Evolutionary conservation across 2,113 vertebrate genomes (phyloP), one percentile per base, ranked within the genome.

Genomic region (Microcebus ravelobensis): DNA sequence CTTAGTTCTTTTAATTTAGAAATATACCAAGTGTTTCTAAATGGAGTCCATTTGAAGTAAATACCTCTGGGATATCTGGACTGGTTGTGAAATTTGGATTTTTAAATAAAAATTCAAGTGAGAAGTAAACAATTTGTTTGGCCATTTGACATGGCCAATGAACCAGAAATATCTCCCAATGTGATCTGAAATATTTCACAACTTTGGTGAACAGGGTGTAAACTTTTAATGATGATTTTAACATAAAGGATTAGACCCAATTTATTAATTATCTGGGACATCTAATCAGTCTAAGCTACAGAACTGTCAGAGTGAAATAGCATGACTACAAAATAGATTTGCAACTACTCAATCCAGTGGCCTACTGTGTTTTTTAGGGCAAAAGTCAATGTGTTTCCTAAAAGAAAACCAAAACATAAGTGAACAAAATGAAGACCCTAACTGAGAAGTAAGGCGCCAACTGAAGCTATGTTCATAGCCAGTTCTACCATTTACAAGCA

Each of bases 31-130:
- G 18, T 76, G 88, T 94, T 97, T 95, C 68, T 89, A 95, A 94
- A 92, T 55, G 39, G 25, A 96, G 36, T 96, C 25, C 50, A 92
- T 36, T 94, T 92, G 88, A 77, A 94, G 73, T n/a, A 96, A 94
- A 94, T 83, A 67, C 48, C 27, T 45, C 48, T 59, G 90, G 67
- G 90, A 95, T 94, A 97, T 97, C 45, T 85, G 45, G 61, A 74
- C 65, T 79, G 55, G 34, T 96, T 97, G 76, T 97, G 97, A 98
- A 97, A 98, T 97, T 86, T 88, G 61, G 48, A 74, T 95, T 97
- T 97, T 97, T 94, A 96, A 97, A 92, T 94, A 95, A 97, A 97
- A 95, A 83, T 85, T 87, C 92, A 96, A 96, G 68, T 88, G 83
- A 88, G 88, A 94, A 98, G 71, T 94, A 97, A 98, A 97, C 94